A percentile compares a stretch with the other conserved stretches of the same genome.
phyloP scores from a whole-genome alignment of 2,797 vertebrate species.

The Neosilurus mollespiculum region DNA sequence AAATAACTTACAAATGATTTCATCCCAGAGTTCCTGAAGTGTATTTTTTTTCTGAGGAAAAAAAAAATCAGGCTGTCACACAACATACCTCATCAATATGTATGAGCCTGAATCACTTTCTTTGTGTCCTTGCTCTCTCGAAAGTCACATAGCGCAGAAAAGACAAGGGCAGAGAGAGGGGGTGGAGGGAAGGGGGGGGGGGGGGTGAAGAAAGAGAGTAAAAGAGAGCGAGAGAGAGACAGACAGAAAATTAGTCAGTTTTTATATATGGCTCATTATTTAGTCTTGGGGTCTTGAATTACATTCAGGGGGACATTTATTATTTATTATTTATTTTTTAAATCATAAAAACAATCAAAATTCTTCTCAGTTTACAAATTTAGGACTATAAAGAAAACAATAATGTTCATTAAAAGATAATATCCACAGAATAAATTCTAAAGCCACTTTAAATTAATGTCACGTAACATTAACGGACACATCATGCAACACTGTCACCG shows the following conservation, averaged over 20 bases:
- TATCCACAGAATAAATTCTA: too few relatives aligned
- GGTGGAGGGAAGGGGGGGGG: not conserved
- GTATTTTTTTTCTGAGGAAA: slow-evolving; percentile 24
- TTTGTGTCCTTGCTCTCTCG: slow-evolving; percentile 35
- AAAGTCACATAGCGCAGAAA: not conserved
- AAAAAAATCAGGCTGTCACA: slow-evolving; percentile 37
- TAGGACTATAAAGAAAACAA: too few relatives aligned
- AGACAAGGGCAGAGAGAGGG: not conserved
- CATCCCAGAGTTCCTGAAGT: slow-evolving; percentile 22
- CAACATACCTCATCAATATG: slow-evolving; percentile 47
- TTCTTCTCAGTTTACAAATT: too few relatives aligned
- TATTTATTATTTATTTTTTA: too few relatives aligned
- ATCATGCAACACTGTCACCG: too few relatives aligned
- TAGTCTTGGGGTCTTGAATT: too few relatives aligned
- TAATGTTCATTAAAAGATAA: too few relatives aligned
- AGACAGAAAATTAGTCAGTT: not conserved
- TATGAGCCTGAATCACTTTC: slow-evolving; percentile 43
- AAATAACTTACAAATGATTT: slow-evolving; percentile 30
- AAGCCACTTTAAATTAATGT: too few relatives aligned
- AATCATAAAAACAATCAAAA: too few relatives aligned
- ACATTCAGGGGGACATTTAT: too few relatives aligned
- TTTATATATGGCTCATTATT: not conserved
- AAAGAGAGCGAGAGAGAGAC: not conserved
- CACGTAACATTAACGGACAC: too few relatives aligned
- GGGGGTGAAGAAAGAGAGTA: not conserved